Base-by-base conservation (phyloP, 2,113 vertebrate genomes). In the Callaeas wilsoni region DNA sequence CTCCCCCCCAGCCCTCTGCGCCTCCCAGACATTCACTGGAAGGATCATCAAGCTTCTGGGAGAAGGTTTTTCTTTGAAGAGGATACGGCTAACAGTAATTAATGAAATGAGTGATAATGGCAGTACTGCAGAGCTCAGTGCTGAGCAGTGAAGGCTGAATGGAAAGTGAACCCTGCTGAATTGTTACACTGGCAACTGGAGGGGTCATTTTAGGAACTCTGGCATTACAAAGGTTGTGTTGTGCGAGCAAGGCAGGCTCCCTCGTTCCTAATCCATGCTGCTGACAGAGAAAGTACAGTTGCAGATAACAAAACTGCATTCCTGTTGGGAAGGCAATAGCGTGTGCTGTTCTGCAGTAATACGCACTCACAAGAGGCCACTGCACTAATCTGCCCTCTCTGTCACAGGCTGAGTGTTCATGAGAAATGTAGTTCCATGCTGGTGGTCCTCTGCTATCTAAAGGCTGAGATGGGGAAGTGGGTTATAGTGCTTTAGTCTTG, bases 1-100 rank as follows among this genome's bases (percentile, higher is more conserved):
- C 33, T 70, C 47, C 50, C 50, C 18, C 1, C 3, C n/a, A 37
- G 56, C 18, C 0, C 57, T 44, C 67, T 12, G 10, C 3, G 0
- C 19, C 14, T 33, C 29, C 22, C n/a, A 59, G 16, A 21, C 63
- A 1, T 5, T 18, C 23, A 3, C 62, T 76, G 60, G 37, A 65
- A 57, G 22, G 30, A 20, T 8, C 55, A 44, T 4, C 13, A 5
- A 10, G 35, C 27, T n/a, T 12, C 25, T 50, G 27, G 42, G 9
- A 70, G 47, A 6, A 30, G 27, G 15, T 42, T 67, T 53, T 59
- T 50, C 25, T 79, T 52, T 44, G 52, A 50, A 41, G 52, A 37
- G 37, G 49, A 12, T 10, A 21, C 16, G 23, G 37, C 49, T 32
- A 8, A 16, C 16, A 14, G 4, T 27, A 82, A 69, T 49, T 33